phyloP scores from a whole-genome alignment of 2,797 vertebrate genomes.

The Dryobates pubescens region DNA sequence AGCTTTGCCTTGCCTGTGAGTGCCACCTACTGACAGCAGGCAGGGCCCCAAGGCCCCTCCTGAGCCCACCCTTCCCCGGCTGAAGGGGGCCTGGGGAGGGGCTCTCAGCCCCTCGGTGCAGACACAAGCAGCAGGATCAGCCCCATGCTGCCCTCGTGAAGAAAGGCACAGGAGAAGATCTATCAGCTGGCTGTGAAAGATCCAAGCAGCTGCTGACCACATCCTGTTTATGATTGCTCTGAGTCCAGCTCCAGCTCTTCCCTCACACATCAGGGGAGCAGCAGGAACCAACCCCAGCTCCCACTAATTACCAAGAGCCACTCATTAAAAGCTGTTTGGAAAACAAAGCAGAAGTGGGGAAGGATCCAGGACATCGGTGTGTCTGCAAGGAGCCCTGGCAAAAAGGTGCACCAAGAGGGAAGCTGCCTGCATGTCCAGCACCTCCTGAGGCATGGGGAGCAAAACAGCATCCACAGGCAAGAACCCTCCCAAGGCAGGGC shows the following conservation, averaged over 20 bases:
- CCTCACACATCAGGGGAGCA: neutral
- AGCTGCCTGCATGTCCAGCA: too few species aligned
- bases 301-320: neutral
- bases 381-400: neutral
- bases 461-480: neutral
- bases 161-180: neutral
- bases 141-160: neutral
- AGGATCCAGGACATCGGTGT: neutral
- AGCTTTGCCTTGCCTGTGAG: constrained; percentile 6
- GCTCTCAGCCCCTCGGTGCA: neutral
- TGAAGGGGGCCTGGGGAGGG: neutral
- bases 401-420: neutral
- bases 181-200: neutral
- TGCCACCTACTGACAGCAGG: constrained; percentile 58
- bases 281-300: neutral
- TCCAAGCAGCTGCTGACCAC: constrained; percentile 20
- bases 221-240: neutral
- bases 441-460: neutral
- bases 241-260: neutral
- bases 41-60: neutral
- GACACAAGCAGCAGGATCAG: neutral
- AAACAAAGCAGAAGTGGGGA: neutral
- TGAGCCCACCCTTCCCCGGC: neutral
- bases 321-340: neutral
- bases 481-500: neutral